Conservation (phyloP, 1,140 invertebrate species). For the Hypsibius dujardini region DNA sequence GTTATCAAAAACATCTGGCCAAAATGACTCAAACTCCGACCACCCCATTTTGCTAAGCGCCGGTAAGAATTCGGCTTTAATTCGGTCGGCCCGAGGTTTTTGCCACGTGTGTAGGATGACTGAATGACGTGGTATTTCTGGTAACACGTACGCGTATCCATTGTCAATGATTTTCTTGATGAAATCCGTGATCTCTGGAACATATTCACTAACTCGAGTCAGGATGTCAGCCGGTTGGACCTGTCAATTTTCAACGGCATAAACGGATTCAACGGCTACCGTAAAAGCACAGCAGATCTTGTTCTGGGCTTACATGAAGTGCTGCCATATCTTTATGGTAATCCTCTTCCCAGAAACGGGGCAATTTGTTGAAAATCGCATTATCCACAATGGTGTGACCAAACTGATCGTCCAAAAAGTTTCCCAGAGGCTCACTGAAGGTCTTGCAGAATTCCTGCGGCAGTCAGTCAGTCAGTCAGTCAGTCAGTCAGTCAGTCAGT, state of each 20-base stretch:
- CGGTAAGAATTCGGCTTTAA: no score
- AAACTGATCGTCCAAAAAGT: constrained; percentile 62
- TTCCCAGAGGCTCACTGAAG: constrained; percentile 17
- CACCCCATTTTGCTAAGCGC: no score
- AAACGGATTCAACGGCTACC: constrained; percentile 23
- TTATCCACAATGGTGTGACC: constrained; percentile 71
- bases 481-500: no score
- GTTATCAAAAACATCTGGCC: no score
- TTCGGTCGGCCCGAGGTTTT: no score
- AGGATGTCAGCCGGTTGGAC: constrained; percentile 72
- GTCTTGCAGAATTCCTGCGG: constrained; percentile 10
- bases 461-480: background rate
- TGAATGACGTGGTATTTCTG: no score
- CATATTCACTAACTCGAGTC: constrained; percentile 92
- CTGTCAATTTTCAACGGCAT: constrained; percentile 34
- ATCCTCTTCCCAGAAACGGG: constrained; percentile 74
- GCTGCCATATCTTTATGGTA: constrained; percentile 91
- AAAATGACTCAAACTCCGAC: no score
- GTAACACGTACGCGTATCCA: constrained; percentile 36
- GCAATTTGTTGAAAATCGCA: constrained; percentile 65
- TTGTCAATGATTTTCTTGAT: constrained; percentile 81
- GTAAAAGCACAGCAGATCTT: constrained; percentile 7
- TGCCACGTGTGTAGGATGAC: no score
- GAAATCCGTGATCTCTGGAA: constrained; percentile 81
- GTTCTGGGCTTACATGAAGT: constrained; percentile 57